Conservation (phyloP, 1,140 invertebrate genomes). For the Aplysia californica region DNA sequence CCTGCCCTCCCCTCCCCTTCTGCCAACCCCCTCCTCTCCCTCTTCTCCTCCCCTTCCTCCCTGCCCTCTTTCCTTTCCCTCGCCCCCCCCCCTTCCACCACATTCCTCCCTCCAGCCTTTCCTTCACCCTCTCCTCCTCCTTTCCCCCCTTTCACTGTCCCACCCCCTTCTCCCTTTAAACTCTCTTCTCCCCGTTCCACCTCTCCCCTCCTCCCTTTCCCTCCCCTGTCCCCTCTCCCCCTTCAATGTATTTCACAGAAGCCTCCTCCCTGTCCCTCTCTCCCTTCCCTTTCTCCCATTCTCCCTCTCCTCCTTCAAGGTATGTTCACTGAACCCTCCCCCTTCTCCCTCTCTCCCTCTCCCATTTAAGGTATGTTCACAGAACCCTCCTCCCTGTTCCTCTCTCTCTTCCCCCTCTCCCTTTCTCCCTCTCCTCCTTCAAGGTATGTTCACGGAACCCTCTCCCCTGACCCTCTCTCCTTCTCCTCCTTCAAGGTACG, state of each 20-base stretch:
- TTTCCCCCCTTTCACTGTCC: background rate
- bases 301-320: background rate
- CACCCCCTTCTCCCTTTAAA: background rate
- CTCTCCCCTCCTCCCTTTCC: background rate
- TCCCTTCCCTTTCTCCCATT: background rate
- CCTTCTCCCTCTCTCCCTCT: background rate
- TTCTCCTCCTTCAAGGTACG: no score
- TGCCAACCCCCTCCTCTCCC: no score
- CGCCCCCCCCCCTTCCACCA: no score
- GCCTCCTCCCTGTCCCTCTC: background rate
- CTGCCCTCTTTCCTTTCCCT: background rate
- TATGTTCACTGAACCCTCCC: background rate
- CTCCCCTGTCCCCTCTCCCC: background rate
- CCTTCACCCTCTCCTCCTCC: background rate
- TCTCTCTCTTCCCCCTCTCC: background rate
- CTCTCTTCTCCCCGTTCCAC: background rate
- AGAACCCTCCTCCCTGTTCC: background rate
- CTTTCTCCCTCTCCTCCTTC: constrained; percentile 1
- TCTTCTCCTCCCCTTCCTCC: no score
- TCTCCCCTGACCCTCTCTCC: background rate
- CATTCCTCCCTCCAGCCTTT: background rate
- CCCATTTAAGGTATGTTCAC: background rate
- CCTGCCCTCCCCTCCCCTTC: background rate
- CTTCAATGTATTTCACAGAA: no score
- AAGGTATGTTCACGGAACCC: background rate